phyloP scores from a whole-genome alignment of 1,140 invertebrate species.

The Platyscapa corneri region DNA sequence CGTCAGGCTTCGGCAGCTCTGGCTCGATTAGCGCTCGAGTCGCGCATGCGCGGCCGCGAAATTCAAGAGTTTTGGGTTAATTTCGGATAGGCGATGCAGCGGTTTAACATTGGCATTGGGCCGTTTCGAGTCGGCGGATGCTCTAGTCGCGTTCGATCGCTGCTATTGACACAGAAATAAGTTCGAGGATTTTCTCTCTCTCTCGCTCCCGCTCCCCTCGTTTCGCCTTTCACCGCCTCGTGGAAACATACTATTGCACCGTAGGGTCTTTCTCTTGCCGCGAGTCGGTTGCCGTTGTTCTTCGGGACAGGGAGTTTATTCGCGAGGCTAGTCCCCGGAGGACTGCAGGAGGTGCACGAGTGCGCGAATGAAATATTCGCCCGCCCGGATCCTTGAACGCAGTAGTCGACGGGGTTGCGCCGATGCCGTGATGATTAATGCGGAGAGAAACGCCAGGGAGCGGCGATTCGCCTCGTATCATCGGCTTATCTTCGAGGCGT shows the following conservation, averaged over 20 bases:
- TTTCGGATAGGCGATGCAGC: constrained; percentile 20
- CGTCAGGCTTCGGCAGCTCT: constrained; percentile 16
- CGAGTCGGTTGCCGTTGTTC: not conserved
- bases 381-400: constrained; percentile 13
- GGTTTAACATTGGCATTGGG: constrained; percentile 48
- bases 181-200: constrained; percentile 13
- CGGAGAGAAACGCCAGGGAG: not conserved
- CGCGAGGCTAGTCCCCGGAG: not conserved
- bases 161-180: constrained; percentile 35
- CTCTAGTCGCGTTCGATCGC: constrained; percentile 5
- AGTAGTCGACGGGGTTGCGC: too few relatives aligned
- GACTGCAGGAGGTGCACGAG: not conserved
- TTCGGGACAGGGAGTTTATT: too few relatives aligned
- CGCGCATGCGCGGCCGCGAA: not conserved
- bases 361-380: constrained; percentile 41
- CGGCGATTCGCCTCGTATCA: not conserved
- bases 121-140: constrained; percentile 13
- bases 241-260: too few relatives aligned
- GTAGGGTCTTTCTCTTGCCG: not conserved
- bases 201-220: not conserved
- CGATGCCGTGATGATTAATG: not conserved
- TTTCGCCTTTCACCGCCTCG: not conserved
- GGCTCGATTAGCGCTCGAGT: not conserved
- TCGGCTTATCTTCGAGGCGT: not conserved
- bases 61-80: constrained; percentile 8